Evolutionary conservation across 2,888 invertebrate species (phyloP).

Genomic region (Eueremaeus valkanovi): DNA sequence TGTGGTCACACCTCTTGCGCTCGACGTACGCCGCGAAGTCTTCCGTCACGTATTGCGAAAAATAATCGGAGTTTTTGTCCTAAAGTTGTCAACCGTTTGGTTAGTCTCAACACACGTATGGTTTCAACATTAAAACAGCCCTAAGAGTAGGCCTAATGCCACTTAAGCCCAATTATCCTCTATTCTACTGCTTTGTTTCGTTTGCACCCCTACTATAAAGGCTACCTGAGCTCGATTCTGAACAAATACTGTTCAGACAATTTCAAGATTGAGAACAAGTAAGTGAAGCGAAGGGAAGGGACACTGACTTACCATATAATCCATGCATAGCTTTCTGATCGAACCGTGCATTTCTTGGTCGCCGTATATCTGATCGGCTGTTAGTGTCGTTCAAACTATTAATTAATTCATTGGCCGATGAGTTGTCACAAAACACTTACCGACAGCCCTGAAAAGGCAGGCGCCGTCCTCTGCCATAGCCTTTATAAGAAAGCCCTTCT

Average conservation of each 20-base stretch:
- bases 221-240: too few species aligned
- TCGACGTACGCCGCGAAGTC: slow-evolving; percentile 77
- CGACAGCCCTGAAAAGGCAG: slow-evolving; percentile 77
- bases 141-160: not conserved
- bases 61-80: slow-evolving; percentile 80
- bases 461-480: slow-evolving; percentile 83
- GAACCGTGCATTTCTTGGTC: slow-evolving; percentile 82
- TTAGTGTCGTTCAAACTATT: slow-evolving; percentile 41
- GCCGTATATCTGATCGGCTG: slow-evolving; percentile 80
- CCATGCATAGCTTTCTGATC: slow-evolving; percentile 78
- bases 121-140: not conserved
- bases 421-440: too few species aligned
- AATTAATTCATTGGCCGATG: not conserved
- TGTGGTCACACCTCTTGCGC: slow-evolving; percentile 70
- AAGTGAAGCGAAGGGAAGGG: too few species aligned
- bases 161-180: too few species aligned
- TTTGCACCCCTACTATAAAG: too few species aligned
- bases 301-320: slow-evolving; percentile 63
- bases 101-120: too few species aligned
- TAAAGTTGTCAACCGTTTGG: slow-evolving; percentile 51
- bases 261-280: too few species aligned
- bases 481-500: slow-evolving; percentile 71
- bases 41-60: slow-evolving; percentile 81
- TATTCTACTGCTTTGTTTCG: too few species aligned
- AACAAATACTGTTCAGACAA: too few species aligned